These are phyloP conservation scores for Hippocampus barbouri DNA, from an alignment of 2,113 vertebrate species.

Conservation along the genomic window DNA sequence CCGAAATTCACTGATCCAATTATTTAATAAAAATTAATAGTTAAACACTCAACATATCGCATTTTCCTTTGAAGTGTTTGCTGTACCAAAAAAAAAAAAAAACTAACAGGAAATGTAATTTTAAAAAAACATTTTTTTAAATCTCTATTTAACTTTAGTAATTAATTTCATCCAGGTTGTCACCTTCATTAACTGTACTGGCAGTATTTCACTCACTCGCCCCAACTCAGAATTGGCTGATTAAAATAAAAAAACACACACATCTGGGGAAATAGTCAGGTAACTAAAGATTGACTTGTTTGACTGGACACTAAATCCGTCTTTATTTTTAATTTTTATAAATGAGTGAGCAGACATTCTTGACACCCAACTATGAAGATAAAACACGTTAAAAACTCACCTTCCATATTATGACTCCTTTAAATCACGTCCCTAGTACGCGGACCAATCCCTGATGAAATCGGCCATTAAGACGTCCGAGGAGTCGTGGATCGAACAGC, in stretches of 20 bases:
- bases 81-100: too few species aligned
- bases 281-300: background rate
- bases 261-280: background rate
- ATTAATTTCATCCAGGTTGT: background rate
- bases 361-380: background rate
- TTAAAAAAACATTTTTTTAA: too few species aligned
- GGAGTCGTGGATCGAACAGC: conserved; percentile 96
- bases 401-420: background rate
- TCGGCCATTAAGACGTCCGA: conserved; percentile 94
- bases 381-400: background rate
- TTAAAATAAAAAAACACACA: background rate
- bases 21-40: too few species aligned
- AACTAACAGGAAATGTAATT: too few species aligned
- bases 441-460: conserved; percentile 92
- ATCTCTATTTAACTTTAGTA: too few species aligned
- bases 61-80: too few species aligned
- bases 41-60: too few species aligned
- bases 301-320: background rate
- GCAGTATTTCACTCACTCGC: background rate
- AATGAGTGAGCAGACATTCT: background rate
- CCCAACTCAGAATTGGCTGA: background rate
- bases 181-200: background rate
- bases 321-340: too few species aligned
- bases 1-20: too few species aligned
- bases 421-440: conserved; percentile 67